Evolutionary conservation across 2,797 vertebrate species (phyloP).

Genomic region (Saguinus oedipus): DNA sequence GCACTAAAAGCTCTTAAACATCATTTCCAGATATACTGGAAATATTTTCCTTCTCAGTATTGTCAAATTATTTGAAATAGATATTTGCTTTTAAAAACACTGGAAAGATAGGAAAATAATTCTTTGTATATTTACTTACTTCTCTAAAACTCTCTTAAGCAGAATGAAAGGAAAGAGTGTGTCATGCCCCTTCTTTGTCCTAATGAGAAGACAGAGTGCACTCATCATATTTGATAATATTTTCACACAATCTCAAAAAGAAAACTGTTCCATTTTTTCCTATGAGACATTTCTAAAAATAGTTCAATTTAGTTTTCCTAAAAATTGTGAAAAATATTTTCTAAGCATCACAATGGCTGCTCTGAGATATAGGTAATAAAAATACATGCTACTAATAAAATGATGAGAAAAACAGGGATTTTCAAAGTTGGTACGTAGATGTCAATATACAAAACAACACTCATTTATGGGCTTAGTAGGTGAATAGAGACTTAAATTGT

Average conservation of each 20-base stretch:
- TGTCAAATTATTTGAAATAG: background rate
- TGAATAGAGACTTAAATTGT: background rate
- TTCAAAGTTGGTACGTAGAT: background rate
- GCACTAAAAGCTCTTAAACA: background rate
- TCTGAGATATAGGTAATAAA: background rate
- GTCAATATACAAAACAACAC: background rate
- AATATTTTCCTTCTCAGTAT: background rate
- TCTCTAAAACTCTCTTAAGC: background rate
- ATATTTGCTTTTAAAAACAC: background rate
- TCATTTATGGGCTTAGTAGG: background rate
- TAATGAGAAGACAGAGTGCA: background rate
- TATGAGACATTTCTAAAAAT: background rate
- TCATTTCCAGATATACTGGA: background rate
- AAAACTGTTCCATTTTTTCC: background rate
- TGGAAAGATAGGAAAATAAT: background rate
- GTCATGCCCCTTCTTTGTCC: background rate
- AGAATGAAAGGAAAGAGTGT: background rate
- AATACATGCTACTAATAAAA: background rate
- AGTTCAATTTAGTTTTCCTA: background rate
- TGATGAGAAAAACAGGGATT: background rate
- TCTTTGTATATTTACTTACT: background rate
- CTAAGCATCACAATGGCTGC: background rate
- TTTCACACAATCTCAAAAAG: background rate
- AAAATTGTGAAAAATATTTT: background rate
- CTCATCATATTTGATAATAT: background rate